phyloP scores from a whole-genome alignment of 2,888 invertebrate species.

The Phytoseiulus persimilis region DNA sequence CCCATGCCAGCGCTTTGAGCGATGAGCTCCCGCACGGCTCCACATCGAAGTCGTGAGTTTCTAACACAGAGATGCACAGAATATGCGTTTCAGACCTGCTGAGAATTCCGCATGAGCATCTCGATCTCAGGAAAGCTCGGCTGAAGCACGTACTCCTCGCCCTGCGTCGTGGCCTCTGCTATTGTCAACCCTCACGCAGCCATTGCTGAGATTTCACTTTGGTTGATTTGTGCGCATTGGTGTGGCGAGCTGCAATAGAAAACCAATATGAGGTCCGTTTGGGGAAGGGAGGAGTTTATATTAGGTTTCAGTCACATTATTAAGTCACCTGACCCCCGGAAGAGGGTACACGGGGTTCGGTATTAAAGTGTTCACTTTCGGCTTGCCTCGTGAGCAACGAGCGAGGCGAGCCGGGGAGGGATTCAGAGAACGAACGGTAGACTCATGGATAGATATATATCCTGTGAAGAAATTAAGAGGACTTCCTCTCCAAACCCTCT shows the following conservation, averaged over 20 bases:
- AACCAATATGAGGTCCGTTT: not conserved
- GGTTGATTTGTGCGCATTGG: not conserved
- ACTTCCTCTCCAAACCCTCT: not conserved
- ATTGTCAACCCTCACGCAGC: not conserved
- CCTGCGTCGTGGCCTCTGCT: no score
- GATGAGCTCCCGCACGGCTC: no score
- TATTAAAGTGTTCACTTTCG: not conserved
- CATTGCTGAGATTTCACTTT: not conserved
- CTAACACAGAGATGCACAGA: no score
- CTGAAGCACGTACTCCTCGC: not conserved
- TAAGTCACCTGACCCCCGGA: not conserved
- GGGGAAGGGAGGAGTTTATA: not conserved
- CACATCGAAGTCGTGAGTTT: no score
- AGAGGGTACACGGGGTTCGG: not conserved
- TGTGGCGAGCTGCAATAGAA: not conserved
- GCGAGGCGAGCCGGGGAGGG: no score
- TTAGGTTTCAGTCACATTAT: constrained; percentile 5
- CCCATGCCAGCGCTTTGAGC: no score
- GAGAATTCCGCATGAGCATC: no score
- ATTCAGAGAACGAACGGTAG: no score
- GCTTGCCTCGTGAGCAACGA: not conserved
- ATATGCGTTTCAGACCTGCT: no score
- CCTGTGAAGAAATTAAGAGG: not conserved
- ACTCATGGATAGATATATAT: not conserved
- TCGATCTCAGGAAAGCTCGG: not conserved